A percentile compares a stretch with the other conserved stretches of the same genome.
phyloP scores from a whole-genome alignment of 2,113 vertebrate genomes.

The cattle (Bos taurus) region ARS-UCD2.0 NC_037339.1:64125001-64125500 shows the following conservation, averaged over 20 bases:
- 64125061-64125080: neutral
- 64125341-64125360: neutral
- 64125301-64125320: neutral
- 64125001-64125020: neutral
- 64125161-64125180: neutral
- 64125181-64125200: neutral
- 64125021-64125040: neutral
- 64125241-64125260: neutral
- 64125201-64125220: neutral
- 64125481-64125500: neutral
- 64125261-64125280: neutral
- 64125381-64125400: neutral
- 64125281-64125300: neutral
- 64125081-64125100: neutral
- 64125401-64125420: neutral
- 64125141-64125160: neutral
- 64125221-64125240: too few relatives aligned
- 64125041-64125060: neutral
- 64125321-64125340: neutral
- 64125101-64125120: neutral
- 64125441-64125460: neutral
- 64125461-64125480: neutral
- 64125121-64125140: neutral
- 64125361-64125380: neutral
- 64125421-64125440: neutral